Percentiles rank a stretch among this genome's conserved stretches.
Evolutionary conservation across 2,888 invertebrate genomes (phyloP).

Genomic region (Nebria brevicollis): DNA sequence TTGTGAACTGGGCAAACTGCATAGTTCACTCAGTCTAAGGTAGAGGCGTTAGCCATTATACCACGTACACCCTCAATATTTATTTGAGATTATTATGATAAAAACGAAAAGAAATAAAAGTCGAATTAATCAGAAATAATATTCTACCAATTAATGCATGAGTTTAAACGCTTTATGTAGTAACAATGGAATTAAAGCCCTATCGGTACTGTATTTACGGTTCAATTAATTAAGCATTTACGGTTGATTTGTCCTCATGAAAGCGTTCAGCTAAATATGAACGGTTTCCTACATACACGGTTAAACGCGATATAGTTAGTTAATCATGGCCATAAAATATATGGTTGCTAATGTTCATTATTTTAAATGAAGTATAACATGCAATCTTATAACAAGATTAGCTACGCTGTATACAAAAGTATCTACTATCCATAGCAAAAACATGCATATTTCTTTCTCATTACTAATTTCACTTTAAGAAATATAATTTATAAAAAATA

Average conservation of each 20-base stretch:
- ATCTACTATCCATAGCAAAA: background rate
- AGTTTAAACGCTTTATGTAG: background rate
- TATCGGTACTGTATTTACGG: background rate
- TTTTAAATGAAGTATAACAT: background rate
- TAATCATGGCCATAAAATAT: background rate
- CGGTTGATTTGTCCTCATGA: background rate
- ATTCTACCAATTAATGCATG: background rate
- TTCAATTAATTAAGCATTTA: background rate
- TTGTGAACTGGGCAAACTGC: too few relatives aligned
- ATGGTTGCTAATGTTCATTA: background rate
- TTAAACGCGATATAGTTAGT: background rate
- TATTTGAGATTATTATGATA: too few relatives aligned
- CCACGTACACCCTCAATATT: too few relatives aligned
- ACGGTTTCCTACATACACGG: background rate
- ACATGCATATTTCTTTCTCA: too few relatives aligned
- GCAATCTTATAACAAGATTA: background rate
- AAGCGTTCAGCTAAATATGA: background rate
- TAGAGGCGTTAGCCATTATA: too few relatives aligned
- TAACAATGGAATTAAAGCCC: background rate
- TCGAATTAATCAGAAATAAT: background rate
- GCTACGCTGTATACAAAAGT: background rate
- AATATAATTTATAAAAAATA: too few relatives aligned
- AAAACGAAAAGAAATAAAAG: background rate
- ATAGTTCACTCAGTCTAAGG: too few relatives aligned
- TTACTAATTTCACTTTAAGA: too few relatives aligned